Evolutionary conservation across 1,140 invertebrate species (phyloP), one percentile per base, ranked within the genome.

Genomic region (Chironomus striatipennis): DNA sequence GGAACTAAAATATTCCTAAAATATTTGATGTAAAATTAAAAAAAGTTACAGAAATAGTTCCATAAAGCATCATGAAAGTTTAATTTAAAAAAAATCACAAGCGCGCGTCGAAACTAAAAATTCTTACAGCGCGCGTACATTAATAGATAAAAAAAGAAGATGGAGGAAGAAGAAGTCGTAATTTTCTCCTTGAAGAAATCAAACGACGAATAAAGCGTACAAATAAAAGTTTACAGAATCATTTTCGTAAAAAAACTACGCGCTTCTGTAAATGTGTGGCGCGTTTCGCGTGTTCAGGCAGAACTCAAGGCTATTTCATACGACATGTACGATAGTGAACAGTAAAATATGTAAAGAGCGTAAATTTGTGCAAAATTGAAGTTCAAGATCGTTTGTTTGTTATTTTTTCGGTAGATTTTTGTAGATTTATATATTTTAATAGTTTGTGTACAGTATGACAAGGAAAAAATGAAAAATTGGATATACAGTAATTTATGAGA

Each of bases 291-390:
- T 57, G 12, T 57, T n/a, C 9, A 57, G 47, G 12, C 12, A 57
- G 47, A 12, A n/a, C 47, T 57, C 47, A 57, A 57, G 47, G 47
- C 47, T 57, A 57, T 57, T 57, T 57, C n/a, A 57, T 57, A 57
- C 47, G 47, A 57, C 47, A 57, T n/a, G 47, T 57, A 57, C 47
- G 47, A 57, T 57, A 57, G 47, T 57, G 4, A 57, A 8, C 12
- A 34, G 24, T 34, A 34, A 34, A 34, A 34, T 34, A 5, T 57
- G 47, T 57, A 57, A 57, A 57, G n/a, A 57, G 47, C 12, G 12
- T 57, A 57, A n/a, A 47, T 57, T 57, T 57, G 12, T 57, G 47
- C 47, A 34, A 34, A 34, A 34, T 34, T 34, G 8, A 57, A 57
- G 47, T 57, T 57, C 47, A 57, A 57, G 47, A 57, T 57, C 47